Evolutionary conservation across 2,113 vertebrate species (phyloP).

Genomic region (Pluvianellus socialis): DNA sequence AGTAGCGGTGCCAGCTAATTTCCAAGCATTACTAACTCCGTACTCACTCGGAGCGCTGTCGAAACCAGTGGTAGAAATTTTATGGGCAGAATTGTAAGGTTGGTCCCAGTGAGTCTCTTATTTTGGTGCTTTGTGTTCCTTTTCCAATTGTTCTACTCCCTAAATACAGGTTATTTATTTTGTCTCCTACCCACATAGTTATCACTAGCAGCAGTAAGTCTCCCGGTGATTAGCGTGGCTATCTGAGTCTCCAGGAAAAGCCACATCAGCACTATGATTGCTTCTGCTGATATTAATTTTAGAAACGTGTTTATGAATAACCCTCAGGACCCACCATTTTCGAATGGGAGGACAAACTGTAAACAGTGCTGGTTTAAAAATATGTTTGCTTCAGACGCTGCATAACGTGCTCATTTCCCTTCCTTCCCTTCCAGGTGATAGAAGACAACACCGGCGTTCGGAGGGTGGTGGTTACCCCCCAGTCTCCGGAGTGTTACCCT

Average conservation of each 20-base stretch:
- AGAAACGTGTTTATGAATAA: slow-evolving; percentile 1
- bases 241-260: slow-evolving; percentile 7
- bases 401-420: neutral
- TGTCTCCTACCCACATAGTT: neutral
- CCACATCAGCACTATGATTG: neutral
- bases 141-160: slow-evolving; percentile 7
- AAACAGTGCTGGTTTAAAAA: neutral
- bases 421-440: slow-evolving; percentile 83
- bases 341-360: neutral
- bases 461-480: slow-evolving; percentile 95
- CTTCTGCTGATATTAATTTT: slow-evolving; percentile 32
- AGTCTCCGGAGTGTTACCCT: slow-evolving; percentile 95
- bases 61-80: neutral
- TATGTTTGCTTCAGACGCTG: neutral
- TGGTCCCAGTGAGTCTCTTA: neutral
- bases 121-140: slow-evolving; percentile 37
- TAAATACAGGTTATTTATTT: slow-evolving; percentile 29
- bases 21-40: neutral
- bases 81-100: neutral
- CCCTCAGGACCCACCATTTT: neutral
- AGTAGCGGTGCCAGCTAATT: neutral
- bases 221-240: slow-evolving; percentile 11
- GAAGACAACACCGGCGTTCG: slow-evolving; percentile 96
- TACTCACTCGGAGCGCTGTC: neutral
- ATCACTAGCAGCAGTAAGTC: neutral